Base-by-base conservation (phyloP, 1,140 invertebrate species). In the Halesus radiatus region DNA sequence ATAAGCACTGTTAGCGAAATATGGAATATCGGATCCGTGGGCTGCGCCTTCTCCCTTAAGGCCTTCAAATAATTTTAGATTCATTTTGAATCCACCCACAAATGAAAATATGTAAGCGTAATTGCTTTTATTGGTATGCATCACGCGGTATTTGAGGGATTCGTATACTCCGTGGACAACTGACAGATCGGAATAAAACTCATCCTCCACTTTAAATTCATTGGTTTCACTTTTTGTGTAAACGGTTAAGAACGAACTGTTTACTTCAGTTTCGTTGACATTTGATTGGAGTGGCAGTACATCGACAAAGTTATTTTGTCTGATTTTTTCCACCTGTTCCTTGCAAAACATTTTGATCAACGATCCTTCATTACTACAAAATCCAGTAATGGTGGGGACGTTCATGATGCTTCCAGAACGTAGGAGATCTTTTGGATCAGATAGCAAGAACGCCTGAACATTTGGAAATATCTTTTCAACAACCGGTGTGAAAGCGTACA, bases 41-140 rank as follows among this genome's bases (percentile, higher is more conserved):
- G 85, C 86, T 23, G 88, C 87, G 4, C 88, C 88, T 78, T 83
- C 80, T 4, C 85, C 85, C 37, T 16, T 16, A n/a, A 68, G 20
- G 50, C 84, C 86, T 68, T 89, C 88, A 7, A 89, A 76, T 76
- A 86, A 86, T 84, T 88, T 88, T 20, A 88, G 83, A 20, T 77
- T 80, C 74, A 76, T 87, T 84, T 89, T 89, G 26, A 90, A 84
- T n/a, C 78, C 81, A 26, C 88, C 88, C 79, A 87, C 87, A 76
- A 88, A 88, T 13, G 85, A 50, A 83, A 89, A 89, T 62, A 88
- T 84, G 81, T 88, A 89, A 16, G 87, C 86, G 82, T 87, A 89
- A 32, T 87, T 86, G 81, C 86, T 85, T 4, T 86, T 85, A 5
- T 87, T 85, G 53, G 84, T 84, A 82, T 85, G 87, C 18, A 85